A percentile compares a stretch with the other conserved stretches of the same genome.
phyloP scores from a whole-genome alignment of 2,113 vertebrate species.

The Cinclus mexicanus region DNA sequence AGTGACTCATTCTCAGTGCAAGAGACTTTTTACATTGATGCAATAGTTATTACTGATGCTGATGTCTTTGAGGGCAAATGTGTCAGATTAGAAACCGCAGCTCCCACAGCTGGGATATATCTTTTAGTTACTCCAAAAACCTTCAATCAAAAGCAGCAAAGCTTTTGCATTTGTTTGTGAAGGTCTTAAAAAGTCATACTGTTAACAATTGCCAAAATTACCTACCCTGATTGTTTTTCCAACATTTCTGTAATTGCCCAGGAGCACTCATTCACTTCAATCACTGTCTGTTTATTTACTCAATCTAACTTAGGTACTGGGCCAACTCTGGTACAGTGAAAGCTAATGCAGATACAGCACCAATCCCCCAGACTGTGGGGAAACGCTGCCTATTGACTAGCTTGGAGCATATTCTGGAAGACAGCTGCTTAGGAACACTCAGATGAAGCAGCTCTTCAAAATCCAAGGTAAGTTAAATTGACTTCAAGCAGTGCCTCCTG shows the following conservation, averaged over 20 bases:
- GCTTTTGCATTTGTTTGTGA: neutral
- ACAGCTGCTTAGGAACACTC: neutral
- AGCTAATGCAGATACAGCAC: neutral
- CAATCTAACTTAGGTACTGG: neutral
- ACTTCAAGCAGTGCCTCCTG: rapidly evolving
- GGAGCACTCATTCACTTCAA: neutral
- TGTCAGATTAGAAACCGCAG: neutral
- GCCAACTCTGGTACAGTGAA: neutral
- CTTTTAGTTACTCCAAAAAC: neutral
- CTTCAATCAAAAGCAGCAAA: neutral
- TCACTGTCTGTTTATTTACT: neutral
- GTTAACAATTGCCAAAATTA: neutral
- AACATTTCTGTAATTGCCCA: neutral
- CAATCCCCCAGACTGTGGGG: rapidly evolving
- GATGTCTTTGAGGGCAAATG: neutral
- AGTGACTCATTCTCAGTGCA: neutral
- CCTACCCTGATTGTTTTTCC: neutral
- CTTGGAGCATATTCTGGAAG: neutral
- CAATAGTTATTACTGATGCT: neutral
- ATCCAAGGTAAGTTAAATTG: rapidly evolving
- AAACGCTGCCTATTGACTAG: rapidly evolving
- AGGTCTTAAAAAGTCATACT: neutral
- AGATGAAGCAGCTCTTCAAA: neutral
- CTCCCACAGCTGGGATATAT: neutral
- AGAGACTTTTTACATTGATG: neutral